These are phyloP conservation scores for Leptestheria dahalacensis DNA, from an alignment of 1,140 invertebrate species.

Conservation along the genomic window DNA sequence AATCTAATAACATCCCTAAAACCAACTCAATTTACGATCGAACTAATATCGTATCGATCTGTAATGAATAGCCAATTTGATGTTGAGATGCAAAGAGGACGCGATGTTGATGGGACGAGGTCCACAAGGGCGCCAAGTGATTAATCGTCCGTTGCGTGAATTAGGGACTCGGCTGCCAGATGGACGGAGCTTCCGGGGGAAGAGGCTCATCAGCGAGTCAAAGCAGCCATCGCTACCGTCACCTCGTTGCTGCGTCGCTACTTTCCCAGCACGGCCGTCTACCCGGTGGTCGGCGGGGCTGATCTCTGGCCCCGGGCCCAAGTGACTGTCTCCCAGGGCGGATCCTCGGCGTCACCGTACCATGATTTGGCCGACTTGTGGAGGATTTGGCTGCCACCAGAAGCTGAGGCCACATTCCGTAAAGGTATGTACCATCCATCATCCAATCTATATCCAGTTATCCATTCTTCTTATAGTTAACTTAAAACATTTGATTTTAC, in stretches of 20 bases:
- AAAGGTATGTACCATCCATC: conserved; percentile 42
- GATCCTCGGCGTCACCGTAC: conserved; percentile 29
- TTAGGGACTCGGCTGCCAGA: conserved; percentile 14
- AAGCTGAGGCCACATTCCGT: conserved; percentile 57
- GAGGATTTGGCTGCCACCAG: conserved; percentile 62
- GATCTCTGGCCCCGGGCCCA: conserved; percentile 35
- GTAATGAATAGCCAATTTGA: no score
- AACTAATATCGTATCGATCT: no score
- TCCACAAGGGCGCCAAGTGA: no score
- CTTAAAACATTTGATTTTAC: no score
- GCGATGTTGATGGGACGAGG: no score
- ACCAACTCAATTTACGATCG: no score
- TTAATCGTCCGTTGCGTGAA: no score
- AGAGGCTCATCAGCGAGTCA: conserved; percentile 3
- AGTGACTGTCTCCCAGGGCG: conserved; percentile 20
- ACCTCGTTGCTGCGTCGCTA: conserved; percentile 56
- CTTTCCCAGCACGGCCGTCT: conserved; percentile 64
- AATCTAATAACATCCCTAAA: no score
- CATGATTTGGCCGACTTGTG: conserved; percentile 51
- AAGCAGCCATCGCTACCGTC: conserved; percentile 27
- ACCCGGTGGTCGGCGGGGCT: conserved; percentile 63
- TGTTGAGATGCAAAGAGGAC: no score
- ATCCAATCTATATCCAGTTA: no score
- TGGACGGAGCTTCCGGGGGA: conserved; percentile 5
- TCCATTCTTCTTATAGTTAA: no score